Percentiles rank a stretch among this genome's conserved stretches.
These are phyloP conservation scores for Megaceryle alcyon DNA, from an alignment of 2,797 vertebrate genomes.

Conservation along the genomic window DNA sequence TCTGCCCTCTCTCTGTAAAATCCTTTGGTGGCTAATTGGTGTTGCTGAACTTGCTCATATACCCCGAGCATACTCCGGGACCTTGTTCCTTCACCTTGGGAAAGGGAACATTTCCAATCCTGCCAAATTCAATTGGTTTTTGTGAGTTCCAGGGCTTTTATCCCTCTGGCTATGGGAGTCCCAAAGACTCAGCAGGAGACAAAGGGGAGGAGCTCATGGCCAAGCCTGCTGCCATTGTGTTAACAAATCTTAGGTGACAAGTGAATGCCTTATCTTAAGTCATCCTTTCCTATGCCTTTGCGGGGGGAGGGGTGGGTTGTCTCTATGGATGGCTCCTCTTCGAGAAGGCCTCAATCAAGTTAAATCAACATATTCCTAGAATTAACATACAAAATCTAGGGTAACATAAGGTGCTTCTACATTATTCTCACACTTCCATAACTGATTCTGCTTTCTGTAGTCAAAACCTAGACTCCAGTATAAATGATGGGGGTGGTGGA, in stretches of 20 bases:
- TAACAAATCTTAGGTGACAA: neutral
- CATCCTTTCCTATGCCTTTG: neutral
- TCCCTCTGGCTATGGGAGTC: neutral
- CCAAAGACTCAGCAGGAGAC: neutral
- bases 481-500: neutral
- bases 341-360: neutral
- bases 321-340: neutral
- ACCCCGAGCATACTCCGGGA: neutral
- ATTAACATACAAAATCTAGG: neutral
- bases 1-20: neutral
- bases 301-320: neutral
- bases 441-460: neutral
- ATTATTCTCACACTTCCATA: neutral
- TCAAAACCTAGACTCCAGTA: neutral
- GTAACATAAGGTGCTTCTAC: neutral
- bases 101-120: neutral
- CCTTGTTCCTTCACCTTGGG: neutral
- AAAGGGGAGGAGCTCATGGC: neutral
- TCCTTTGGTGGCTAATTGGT: neutral
- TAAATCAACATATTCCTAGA: neutral
- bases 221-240: neutral
- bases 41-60: neutral
- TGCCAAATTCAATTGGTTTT: neutral
- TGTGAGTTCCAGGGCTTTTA: slow-evolving; percentile 5
- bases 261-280: slow-evolving; percentile 9